Conservation (phyloP, 2,888 invertebrate genomes). For the Oscheius onirici region DNA sequence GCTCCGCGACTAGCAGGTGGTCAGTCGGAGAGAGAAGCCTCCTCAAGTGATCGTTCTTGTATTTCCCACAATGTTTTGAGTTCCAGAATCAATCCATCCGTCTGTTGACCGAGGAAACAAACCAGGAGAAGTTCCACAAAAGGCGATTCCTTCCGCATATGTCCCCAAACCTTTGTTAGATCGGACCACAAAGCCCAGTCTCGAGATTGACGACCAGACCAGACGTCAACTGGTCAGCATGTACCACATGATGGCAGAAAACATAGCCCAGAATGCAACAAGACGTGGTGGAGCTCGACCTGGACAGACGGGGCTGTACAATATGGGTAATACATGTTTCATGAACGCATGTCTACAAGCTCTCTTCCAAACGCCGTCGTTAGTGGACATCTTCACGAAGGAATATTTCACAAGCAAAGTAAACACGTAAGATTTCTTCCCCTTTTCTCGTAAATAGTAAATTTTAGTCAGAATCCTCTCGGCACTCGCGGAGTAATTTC, state of each 20-base stretch:
- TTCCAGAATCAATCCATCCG: not conserved
- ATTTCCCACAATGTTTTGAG: no score
- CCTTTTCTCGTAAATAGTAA: not conserved
- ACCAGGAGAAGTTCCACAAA: not conserved
- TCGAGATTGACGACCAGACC: not conserved
- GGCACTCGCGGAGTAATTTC: slow-evolving; percentile 65
- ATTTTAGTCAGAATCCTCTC: slow-evolving; percentile 49
- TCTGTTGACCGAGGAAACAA: slow-evolving; percentile 1
- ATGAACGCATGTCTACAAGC: slow-evolving; percentile 57
- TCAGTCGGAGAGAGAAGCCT: not conserved
- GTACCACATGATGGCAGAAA: slow-evolving; percentile 13
- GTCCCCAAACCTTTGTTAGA: not conserved
- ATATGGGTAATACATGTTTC: slow-evolving; percentile 76
- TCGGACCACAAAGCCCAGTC: slow-evolving; percentile 6
- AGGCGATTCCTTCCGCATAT: not conserved
- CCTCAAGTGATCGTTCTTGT: not conserved
- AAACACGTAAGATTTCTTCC: slow-evolving; percentile 40
- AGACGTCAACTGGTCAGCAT: not conserved
- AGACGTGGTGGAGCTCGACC: not conserved
- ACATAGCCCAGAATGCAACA: not conserved
- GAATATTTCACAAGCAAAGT: slow-evolving; percentile 47
- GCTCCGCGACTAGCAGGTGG: slow-evolving; percentile 12
- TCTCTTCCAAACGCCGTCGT: slow-evolving; percentile 62
- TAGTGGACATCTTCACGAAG: slow-evolving; percentile 54
- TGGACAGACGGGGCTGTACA: slow-evolving; percentile 72